phyloP scores from a whole-genome alignment of 2,888 invertebrate genomes.

The Troides aeacus region DNA sequence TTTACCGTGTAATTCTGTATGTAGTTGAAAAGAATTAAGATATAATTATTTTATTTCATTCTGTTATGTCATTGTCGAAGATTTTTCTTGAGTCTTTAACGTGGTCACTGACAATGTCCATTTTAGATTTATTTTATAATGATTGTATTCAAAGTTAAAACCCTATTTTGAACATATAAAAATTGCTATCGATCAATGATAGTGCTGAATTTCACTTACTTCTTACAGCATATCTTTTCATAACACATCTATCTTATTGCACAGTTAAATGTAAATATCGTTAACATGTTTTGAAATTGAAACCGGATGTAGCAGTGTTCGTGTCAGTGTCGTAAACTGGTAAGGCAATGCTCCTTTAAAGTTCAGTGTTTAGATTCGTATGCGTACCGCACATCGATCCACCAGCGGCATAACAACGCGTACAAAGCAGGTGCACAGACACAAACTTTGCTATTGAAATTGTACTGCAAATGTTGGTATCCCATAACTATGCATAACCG shows the following conservation, averaged over 20 bases:
- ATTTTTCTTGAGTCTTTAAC: too few species aligned
- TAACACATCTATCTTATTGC: not conserved
- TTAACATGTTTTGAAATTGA: constrained; percentile 29
- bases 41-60: too few species aligned
- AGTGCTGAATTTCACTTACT: too few species aligned
- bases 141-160: too few species aligned
- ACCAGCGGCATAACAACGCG: constrained; percentile 54
- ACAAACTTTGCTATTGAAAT: constrained; percentile 20
- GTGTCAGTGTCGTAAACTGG: constrained; percentile 30
- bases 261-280: constrained; percentile 21
- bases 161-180: too few species aligned
- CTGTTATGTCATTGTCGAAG: too few species aligned
- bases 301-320: constrained; percentile 32
- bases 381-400: constrained; percentile 45
- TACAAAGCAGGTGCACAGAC: constrained; percentile 55
- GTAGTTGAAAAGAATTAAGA: too few species aligned
- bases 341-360: constrained; percentile 39
- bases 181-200: too few species aligned
- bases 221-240: too few species aligned
- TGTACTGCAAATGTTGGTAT: constrained; percentile 17
- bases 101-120: too few species aligned
- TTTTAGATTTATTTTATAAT: too few species aligned
- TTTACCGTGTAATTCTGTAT: too few species aligned
- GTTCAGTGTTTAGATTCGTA: constrained; percentile 41
- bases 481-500: constrained; percentile 8